Conservation (phyloP, 2,113 vertebrate genomes). For the Petrocephalus microphthalmus region DNA sequence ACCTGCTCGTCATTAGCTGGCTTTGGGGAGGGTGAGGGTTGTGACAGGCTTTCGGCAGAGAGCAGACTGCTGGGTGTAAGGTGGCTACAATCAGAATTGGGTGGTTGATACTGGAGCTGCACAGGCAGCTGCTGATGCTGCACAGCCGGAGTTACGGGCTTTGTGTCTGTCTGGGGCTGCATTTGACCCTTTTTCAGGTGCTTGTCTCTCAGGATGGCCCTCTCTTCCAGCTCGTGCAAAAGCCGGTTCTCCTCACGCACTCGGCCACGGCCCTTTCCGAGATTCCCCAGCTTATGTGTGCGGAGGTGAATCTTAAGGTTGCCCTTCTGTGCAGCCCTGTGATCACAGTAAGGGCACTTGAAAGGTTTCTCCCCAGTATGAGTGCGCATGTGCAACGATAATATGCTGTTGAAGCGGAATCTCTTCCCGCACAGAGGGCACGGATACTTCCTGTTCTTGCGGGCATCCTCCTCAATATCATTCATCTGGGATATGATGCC, state of each 20-base stretch:
- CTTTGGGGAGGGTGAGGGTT: conserved; percentile 66
- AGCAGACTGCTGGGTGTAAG: conserved; percentile 67
- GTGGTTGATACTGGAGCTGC: conserved; percentile 49
- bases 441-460: conserved; percentile 73
- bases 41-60: conserved; percentile 67
- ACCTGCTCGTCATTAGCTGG: conserved; percentile 38
- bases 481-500: conserved; percentile 98
- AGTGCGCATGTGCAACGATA: conserved; percentile 95
- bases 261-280: conserved; percentile 62
- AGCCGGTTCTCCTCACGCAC: conserved; percentile 60
- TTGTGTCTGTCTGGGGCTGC: conserved; percentile 73
- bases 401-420: conserved; percentile 91
- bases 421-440: conserved; percentile 89
- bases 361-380: conserved; percentile 95
- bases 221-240: conserved; percentile 56
- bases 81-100: conserved; percentile 75
- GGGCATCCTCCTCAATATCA: conserved; percentile 67
- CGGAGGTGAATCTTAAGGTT: conserved; percentile 91
- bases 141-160: conserved; percentile 51
- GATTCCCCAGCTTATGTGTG: conserved; percentile 82
- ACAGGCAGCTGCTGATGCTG: conserved; percentile 61
- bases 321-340: conserved; percentile 93
- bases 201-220: conserved; percentile 61
- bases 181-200: conserved; percentile 86
- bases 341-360: conserved; percentile 94